Evolutionary conservation across 2,888 invertebrate species (phyloP), one percentile per base, ranked within the genome.

Genomic region (Pandemis heparana): DNA sequence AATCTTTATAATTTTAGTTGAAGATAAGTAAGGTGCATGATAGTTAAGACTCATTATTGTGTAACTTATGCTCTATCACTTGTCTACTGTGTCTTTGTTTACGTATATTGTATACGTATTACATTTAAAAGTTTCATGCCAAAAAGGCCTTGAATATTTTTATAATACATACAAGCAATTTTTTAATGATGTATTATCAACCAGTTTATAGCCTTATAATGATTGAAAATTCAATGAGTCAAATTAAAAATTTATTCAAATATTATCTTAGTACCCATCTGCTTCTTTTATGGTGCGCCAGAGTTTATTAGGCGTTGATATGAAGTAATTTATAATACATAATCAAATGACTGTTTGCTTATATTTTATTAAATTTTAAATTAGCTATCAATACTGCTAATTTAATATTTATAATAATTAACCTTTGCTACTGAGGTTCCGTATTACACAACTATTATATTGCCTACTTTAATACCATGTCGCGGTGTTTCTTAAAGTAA

Each of bases 211-310:
- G 60, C 32, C 51, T 71, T 76, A 77, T 75, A 77, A 77, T 69
- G 10, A 76, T 76, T 79, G 70, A 76, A 75, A 77, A 79, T 79
- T 79, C 74, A 41, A 76, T 76, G 77, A 72, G 77, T 72, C 76
- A 70, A 76, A 81, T 80, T 10, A 71, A 74, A 77, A 68, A 72
- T 60, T 43, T 75, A 81, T 81, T 79, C 70, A 77, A 78, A 79
- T 81, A 39, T 71, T 65, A 69, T 71, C 63, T 69, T 69, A 39
- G 41, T 74, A 68, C 63, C 48, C 38, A 62, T 71, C 72, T 23
- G 62, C 63, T 59, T 18, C 56, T 62, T 68, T 68, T 68, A 69
- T 64, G 69, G 51, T 64, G 14, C n/a, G 32, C 43, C 51, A 53
- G 51, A 53, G 41, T 72, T 60, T 61, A 71, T 62, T 43, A 72